Evolutionary conservation across 2,797 vertebrate species (phyloP).

Genomic region (Menidia menidia): DNA sequence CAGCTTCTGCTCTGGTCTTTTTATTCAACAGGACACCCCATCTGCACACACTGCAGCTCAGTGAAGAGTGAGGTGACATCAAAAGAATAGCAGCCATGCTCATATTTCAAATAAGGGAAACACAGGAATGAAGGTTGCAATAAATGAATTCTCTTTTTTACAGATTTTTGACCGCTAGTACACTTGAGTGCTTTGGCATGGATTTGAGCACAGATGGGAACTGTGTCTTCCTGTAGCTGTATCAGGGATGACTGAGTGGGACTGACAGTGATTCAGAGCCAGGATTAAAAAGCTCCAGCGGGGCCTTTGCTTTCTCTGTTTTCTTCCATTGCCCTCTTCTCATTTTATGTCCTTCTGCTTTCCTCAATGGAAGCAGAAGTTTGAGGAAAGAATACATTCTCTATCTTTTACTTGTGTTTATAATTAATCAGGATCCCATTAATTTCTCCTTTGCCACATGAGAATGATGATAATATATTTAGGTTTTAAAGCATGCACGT

Average conservation of each 20-base stretch:
- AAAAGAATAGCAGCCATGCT: slow-evolving; percentile 21
- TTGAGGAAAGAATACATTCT: background rate
- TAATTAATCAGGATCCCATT: slow-evolving; percentile 3
- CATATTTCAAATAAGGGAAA: slow-evolving; percentile 15
- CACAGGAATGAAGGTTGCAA: slow-evolving; percentile 36
- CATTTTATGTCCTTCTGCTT: background rate
- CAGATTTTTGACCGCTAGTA: slow-evolving; percentile 48
- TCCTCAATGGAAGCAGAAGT: background rate
- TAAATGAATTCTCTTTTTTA: slow-evolving; percentile 57
- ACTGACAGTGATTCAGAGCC: slow-evolving; percentile 54
- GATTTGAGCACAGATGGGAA: slow-evolving; percentile 71
- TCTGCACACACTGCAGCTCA: slow-evolving; percentile 11
- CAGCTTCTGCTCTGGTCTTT: slow-evolving; percentile 25
- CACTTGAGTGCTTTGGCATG: slow-evolving; percentile 61
- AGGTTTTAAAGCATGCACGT: background rate
- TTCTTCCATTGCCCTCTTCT: slow-evolving; percentile 5
- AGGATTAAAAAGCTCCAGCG: slow-evolving; percentile 48
- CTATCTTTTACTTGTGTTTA: background rate
- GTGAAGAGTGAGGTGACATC: slow-evolving; percentile 8
- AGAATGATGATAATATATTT: background rate
- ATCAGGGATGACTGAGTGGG: slow-evolving; percentile 54
- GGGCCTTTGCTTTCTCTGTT: slow-evolving; percentile 16
- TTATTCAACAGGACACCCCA: slow-evolving; percentile 2
- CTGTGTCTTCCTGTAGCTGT: slow-evolving; percentile 60
- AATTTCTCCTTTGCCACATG: background rate